Base-by-base conservation (phyloP, 1,140 invertebrate genomes). In the Acyrthosiphon pisum region DNA sequence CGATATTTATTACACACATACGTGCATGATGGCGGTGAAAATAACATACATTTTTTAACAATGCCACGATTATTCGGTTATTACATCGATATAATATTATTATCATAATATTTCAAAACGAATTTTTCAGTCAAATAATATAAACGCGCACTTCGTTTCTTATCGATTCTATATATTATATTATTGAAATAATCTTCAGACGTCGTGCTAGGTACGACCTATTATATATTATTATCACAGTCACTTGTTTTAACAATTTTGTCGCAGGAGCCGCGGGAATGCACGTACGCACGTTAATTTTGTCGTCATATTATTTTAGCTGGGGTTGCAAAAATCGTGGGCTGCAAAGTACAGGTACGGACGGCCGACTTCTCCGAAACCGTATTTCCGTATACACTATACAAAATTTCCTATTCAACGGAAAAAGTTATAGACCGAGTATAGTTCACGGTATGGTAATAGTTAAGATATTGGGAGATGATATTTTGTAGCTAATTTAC, bases 61-160 rank as follows among this genome's bases (percentile, higher is more conserved):
- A 76, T n/a, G 30, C 60, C 3, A 76, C n/a, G 30, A 76, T 76
- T 76, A 76, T 76, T 30, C n/a, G 60, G 60, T n/a, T 76, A 76
- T 76, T 76, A 76, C 4, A 76, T 76, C 60, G 60, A 76, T 76
- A n/a, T 76, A 76, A 18, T 76, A 76, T 76, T 76, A 76, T 76
- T 76, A n/a, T 76, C 30, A n/a, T 76, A 76, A 76, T 68, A 68
- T 76, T 76, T 30, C 60, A 76, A n/a, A 76, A 76, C 60, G 60
- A n/a, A 76, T 18, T 76, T 68, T n/a, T n/a, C 60, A 76, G 60
- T 76, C 30, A 35, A 76, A 76, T 76, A 76, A 76, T 68, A 22
- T n/a, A 35, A 20, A n/a, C 60, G 30, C 0, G n/a, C 14, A 35
- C 14, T 76, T 76, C 18, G 30, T 6, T n/a, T 76, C 18, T 76